Evolutionary conservation across 1,140 invertebrate genomes (phyloP), one percentile per base, ranked within the genome.

Genomic region (Neomicropteryx cornuta): DNA sequence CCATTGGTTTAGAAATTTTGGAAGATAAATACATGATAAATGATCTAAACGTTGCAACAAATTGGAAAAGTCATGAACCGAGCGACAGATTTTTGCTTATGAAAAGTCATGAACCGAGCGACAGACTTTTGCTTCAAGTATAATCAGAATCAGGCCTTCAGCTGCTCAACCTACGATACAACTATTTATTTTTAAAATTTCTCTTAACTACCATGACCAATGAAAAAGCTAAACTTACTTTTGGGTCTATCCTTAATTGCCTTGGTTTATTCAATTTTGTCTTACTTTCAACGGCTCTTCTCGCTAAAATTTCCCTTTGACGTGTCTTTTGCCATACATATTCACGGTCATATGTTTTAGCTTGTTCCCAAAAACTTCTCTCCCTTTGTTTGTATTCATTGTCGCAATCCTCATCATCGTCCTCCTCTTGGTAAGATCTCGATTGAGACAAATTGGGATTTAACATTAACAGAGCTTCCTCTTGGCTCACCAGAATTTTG

Each of bases 401-500:
- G 35, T 66, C 61, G 45, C 54, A 60, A 38, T 68, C 56, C 17
- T 58, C 52, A 42, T 56, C 46, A 11, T 41, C 47, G 16, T 46
- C 40, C 1, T 28, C 11, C 24, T 48, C 43, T 17, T 58, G 49
- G 19, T 46, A 50, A 3, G 50, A 31, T 4, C 43, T 37, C 23
- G 41, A 21, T 19, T 45, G 28, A 32, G 58, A 54, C 44, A 68
- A 40, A 34, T 66, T 51, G 34, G 65, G 65, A 51, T 70, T 68
- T 30, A 66, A 44, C 39, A 75, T 48, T 46, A 66, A 57, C 13
- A 72, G 44, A 24, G 66, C 65, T 50, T 75, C 66, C 43, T 61
- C 55, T 31, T 57, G 59, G 22, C 57, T 61, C n/a, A n/a, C n/a
- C 35, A 86, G 50, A 43, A 81, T 77, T 33, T 70, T 63, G 38